Evolutionary conservation across 2,888 invertebrate species (phyloP).

Genomic region (Scelioninae gen. 2): DNA sequence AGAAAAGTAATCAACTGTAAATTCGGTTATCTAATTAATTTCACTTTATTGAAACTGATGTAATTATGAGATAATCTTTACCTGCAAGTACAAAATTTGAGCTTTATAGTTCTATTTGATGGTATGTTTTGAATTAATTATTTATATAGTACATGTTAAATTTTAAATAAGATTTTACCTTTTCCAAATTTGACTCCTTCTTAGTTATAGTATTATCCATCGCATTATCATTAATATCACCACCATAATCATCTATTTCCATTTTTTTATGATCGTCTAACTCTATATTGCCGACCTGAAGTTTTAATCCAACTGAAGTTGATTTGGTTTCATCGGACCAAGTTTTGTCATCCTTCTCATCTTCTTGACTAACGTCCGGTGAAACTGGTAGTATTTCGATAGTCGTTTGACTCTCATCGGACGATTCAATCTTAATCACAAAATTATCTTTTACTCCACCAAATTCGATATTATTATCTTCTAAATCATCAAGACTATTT

Average conservation of each 20-base stretch:
- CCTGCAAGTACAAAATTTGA: too few relatives aligned
- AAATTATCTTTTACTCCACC: conserved; percentile 56
- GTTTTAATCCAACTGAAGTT: conserved; percentile 70
- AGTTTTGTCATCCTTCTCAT: conserved; percentile 55
- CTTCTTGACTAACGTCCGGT: conserved; percentile 62
- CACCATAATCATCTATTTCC: conserved; percentile 37
- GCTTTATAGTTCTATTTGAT: too few relatives aligned
- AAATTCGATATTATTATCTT: conserved; percentile 33
- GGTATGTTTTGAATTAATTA: too few relatives aligned
- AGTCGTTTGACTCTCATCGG: conserved; percentile 73
- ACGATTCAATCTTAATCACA: conserved; percentile 71
- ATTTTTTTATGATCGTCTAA: conserved; percentile 62
- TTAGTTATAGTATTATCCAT: conserved; percentile 8
- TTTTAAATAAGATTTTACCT: too few relatives aligned
- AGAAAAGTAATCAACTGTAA: too few relatives aligned
- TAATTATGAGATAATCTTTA: too few relatives aligned
- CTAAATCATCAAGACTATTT: background rate
- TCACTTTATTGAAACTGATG: too few relatives aligned
- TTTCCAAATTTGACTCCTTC: background rate
- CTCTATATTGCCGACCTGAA: conserved; percentile 66
- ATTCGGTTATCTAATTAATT: too few relatives aligned
- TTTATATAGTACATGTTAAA: too few relatives aligned
- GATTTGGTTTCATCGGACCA: conserved; percentile 69
- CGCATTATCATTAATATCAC: conserved; percentile 22
- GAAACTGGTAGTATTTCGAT: conserved; percentile 72